Evolutionary conservation across 2,888 invertebrate species (phyloP).

Genomic region (Toxonevra muliebris): DNA sequence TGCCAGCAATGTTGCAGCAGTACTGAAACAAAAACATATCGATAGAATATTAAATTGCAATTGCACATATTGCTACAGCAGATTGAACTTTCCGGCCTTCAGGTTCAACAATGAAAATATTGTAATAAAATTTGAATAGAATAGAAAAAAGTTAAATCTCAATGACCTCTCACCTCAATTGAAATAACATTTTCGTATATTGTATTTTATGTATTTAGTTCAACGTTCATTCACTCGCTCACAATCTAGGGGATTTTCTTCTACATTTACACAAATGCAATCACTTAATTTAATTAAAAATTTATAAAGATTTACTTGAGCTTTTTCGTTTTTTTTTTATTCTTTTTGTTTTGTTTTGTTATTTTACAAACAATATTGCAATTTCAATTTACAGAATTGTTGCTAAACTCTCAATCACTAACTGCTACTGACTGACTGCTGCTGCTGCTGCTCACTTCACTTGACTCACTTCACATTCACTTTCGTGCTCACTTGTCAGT

Average conservation of each 20-base stretch:
- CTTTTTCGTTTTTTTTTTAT: neutral
- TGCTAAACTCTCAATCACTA: neutral
- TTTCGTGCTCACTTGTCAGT: neutral
- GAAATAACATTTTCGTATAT: conserved; percentile 19
- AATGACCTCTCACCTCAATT: conserved; percentile 28
- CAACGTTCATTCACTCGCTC: neutral
- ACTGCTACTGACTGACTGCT: too few relatives aligned
- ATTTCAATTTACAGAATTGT: conserved; percentile 5
- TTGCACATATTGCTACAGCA: too few relatives aligned
- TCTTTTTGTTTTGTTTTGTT: conserved; percentile 1
- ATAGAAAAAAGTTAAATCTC: conserved; percentile 6
- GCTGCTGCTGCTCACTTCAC: too few relatives aligned
- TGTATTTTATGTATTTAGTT: neutral
- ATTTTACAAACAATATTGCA: conserved; percentile 15
- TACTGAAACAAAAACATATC: neutral
- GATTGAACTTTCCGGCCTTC: too few relatives aligned
- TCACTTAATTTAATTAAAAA: conserved; percentile 26
- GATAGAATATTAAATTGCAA: too few relatives aligned
- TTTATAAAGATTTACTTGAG: conserved; percentile 11
- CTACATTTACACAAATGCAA: neutral
- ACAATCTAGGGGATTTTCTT: neutral
- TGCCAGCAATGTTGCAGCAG: neutral
- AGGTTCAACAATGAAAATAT: neutral
- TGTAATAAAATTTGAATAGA: conserved; percentile 5
- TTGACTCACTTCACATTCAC: neutral